A percentile compares a stretch with the other conserved stretches of the same genome.
Evolutionary conservation across 2,888 invertebrate species (phyloP).

Genomic region (Blastobasis lacticolella): DNA sequence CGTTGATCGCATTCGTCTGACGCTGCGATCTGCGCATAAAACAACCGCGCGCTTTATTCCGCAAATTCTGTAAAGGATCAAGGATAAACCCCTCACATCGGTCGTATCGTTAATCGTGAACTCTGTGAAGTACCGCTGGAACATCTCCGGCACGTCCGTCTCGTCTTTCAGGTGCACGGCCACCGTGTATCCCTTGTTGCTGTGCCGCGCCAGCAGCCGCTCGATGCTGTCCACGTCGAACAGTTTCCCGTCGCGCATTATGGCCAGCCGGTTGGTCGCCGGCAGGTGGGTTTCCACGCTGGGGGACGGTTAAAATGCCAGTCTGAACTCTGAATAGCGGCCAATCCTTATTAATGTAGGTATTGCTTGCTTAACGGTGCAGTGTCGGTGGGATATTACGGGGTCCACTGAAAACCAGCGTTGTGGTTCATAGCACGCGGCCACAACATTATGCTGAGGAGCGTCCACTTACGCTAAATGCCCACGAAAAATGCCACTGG

Average conservation of each 20-base stretch:
- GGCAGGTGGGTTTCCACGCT: constrained; percentile 56
- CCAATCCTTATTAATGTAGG: too few relatives aligned
- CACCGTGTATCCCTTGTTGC: constrained; percentile 46
- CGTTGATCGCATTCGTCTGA: too few relatives aligned
- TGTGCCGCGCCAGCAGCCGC: constrained; percentile 39
- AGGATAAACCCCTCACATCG: constrained; percentile 33
- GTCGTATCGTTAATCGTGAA: constrained; percentile 46
- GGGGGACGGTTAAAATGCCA: constrained; percentile 3
- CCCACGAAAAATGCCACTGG: too few relatives aligned
- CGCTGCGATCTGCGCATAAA: too few relatives aligned
- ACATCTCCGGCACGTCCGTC: constrained; percentile 34
- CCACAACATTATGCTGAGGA: too few relatives aligned
- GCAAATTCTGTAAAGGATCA: background rate
- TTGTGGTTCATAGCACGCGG: too few relatives aligned
- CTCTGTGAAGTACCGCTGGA: constrained; percentile 31
- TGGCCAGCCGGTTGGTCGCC: constrained; percentile 43
- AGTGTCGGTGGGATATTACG: too few relatives aligned
- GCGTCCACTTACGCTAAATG: too few relatives aligned
- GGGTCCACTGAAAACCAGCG: too few relatives aligned
- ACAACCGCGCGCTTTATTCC: background rate
- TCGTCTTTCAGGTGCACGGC: constrained; percentile 55
- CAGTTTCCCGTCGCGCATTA: constrained; percentile 44
- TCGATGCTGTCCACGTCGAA: constrained; percentile 51
- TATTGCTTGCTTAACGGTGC: too few relatives aligned
- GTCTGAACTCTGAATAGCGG: background rate